Evolutionary conservation across 2,888 invertebrate genomes (phyloP), one percentile per base, ranked within the genome.

Genomic region (Xestia xanthographa): DNA sequence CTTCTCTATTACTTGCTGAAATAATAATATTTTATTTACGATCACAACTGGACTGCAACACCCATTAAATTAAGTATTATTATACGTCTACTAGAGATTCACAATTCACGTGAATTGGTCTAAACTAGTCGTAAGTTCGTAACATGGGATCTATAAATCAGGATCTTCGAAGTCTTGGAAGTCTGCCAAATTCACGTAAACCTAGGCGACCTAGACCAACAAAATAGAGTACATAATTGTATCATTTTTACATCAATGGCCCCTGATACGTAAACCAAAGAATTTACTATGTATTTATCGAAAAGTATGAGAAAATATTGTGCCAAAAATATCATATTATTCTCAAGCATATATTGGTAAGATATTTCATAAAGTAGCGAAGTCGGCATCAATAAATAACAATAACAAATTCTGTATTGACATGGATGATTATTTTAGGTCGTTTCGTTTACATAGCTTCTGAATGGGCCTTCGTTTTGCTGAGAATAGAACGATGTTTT

Each of bases 151-250:
- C 58, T 71, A 87, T 86, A 86, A 87, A 86, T 89, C 77, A 82
- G 78, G 77, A 82, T 77, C 69, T 81, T 77, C 43, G 60, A 80
- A 74, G 68, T 68, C 71, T 82, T 89, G 90, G 88, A 86, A 79
- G 70, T 74, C 66, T 85, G 90, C 88, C 90, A 89, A 84, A 77
- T 75, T 82, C 74, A 88, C 86, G 85, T 71, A 86, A 85, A 88
- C 85, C 85, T 50, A 73, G 71, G 53, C 68, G 68, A 68, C 63
- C 75, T 88, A 86, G 82, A 83, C 75, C 62, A 81, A 83, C 74
- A 84, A 85, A 67, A 84, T 81, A 8, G 77, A 76, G 79, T 75
- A 82, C 72, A 72, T 86, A 80, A 83, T 80, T 76, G 81, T 83
- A 86, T 84, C 73, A 75, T 80, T 83, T 80, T 79, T n/a, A 71